Evolutionary conservation across 2,113 vertebrate species (phyloP).

Genomic region (Anolis sagrei): DNA sequence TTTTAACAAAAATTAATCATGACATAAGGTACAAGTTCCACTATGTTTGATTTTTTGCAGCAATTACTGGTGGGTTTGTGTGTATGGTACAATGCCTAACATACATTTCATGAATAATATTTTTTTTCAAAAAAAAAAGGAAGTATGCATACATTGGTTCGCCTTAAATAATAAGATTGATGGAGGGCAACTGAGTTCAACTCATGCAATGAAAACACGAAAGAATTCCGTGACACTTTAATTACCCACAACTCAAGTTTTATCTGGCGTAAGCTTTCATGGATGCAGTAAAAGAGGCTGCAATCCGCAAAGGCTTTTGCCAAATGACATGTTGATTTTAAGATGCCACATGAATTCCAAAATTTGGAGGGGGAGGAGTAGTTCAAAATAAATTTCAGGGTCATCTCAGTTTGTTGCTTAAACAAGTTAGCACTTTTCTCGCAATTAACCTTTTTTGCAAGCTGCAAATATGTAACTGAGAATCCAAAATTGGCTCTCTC

Average conservation of each 20-base stretch:
- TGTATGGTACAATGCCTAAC: background rate
- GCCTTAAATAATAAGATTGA: background rate
- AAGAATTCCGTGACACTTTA: no score
- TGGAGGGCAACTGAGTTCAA: no score
- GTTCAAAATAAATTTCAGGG: background rate
- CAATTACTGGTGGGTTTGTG: background rate
- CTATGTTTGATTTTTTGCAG: background rate
- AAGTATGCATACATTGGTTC: background rate
- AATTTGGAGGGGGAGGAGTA: background rate
- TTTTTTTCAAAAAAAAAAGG: background rate
- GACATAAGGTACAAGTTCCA: background rate
- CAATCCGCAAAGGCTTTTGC: no score
- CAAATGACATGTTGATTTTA: no score
- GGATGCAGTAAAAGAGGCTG: no score
- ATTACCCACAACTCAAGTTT: no score
- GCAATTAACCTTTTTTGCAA: background rate
- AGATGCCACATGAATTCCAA: background rate
- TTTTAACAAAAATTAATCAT: background rate
- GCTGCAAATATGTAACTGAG: background rate
- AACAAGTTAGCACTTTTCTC: background rate
- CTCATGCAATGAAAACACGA: no score
- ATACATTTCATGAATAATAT: background rate
- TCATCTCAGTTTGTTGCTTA: background rate
- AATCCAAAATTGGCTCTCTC: constrained; percentile 27
- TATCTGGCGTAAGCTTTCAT: no score